Evolutionary conservation across 1,140 invertebrate species (phyloP), one percentile per base, ranked within the genome.

Genomic region (Hesperophylax magnus): DNA sequence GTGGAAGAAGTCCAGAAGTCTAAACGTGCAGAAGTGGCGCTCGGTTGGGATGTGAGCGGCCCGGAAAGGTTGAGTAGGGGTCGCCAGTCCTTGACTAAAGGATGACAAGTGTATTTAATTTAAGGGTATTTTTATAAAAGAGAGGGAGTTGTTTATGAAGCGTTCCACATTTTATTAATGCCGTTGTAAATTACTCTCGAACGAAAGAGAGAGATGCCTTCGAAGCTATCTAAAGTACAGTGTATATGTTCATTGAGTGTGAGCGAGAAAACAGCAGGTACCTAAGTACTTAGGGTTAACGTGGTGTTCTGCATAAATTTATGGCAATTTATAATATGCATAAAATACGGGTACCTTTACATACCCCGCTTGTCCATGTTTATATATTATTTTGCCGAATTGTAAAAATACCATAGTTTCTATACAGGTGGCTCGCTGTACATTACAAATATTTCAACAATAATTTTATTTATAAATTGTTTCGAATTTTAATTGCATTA

Each of bases 331-430:
- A 31, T 74, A 22, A 74, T 54, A 54, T 20, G 18, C 18, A 54
- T 22, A 54, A 20, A 11, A 74, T 22, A 54, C 18, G 76, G 77
- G 77, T 78, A 78, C 77, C 77, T 78, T 78, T 78, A 78, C 77
- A 77, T 77, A 77, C 75, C 75, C 75, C 54, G 75, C 54, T 77
- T 61, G 34, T 47, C 75, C 63, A 61, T 60, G 56, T 47, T 61
- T 61, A 61, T 78, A 69, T 78, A 78, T 78, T 27, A 67, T 54
- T 78, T 78, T 67, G 60, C 76, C 5, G 47, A 63, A 65, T 7
- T 78, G 61, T 78, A 65, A 65, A 47, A 61, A 78, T 78, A 78
- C 76, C 76, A 63, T 78, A 78, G 72, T 52, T 31, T 74, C 47
- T 72, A 53, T 72, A 53, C 69, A 22, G 39, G 58, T 24, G 58